Percentiles rank a stretch among this genome's conserved stretches.
These are phyloP conservation scores for Ranitomeya variabilis DNA, from an alignment of 2,113 vertebrate genomes.

Conservation along the genomic window DNA sequence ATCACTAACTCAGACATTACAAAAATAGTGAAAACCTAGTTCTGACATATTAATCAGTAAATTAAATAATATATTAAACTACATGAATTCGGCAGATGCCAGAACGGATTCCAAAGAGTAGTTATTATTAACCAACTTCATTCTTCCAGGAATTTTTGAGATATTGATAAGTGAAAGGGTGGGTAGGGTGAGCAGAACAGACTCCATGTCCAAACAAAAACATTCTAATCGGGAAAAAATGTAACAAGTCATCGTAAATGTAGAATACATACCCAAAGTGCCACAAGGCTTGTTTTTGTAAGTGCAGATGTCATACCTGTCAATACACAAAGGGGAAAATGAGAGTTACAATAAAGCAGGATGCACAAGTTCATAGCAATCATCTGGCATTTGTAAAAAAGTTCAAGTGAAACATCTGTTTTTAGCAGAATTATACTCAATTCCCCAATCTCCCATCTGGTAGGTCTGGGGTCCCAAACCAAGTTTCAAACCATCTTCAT, in stretches of 20 bases:
- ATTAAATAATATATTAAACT: not conserved
- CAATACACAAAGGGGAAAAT: conserved; percentile 61
- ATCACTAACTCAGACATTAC: not conserved
- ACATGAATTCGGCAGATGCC: not conserved
- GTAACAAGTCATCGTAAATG: not conserved
- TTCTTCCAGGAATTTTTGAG: not conserved
- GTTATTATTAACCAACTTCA: not conserved
- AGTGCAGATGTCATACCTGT: conserved; percentile 98
- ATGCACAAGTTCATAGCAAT: not conserved
- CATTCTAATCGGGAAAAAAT: not conserved
- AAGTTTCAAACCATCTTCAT: not conserved
- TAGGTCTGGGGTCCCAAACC: not conserved
- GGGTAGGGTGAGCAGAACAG: not conserved
- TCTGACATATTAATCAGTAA: not conserved
- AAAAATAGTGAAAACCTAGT: not conserved
- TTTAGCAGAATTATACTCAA: not conserved
- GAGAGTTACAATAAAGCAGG: conserved; percentile 61
- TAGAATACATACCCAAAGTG: conserved; percentile 87
- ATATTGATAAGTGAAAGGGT: not conserved
- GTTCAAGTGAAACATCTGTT: not conserved
- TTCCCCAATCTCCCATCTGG: not conserved
- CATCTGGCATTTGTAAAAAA: not conserved
- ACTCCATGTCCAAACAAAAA: not conserved
- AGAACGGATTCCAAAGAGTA: not conserved
- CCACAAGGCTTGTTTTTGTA: conserved; percentile 99